Evolutionary conservation across 2,888 invertebrate species (phyloP), one percentile per base, ranked within the genome.

Genomic region (Cerastis leucographa): DNA sequence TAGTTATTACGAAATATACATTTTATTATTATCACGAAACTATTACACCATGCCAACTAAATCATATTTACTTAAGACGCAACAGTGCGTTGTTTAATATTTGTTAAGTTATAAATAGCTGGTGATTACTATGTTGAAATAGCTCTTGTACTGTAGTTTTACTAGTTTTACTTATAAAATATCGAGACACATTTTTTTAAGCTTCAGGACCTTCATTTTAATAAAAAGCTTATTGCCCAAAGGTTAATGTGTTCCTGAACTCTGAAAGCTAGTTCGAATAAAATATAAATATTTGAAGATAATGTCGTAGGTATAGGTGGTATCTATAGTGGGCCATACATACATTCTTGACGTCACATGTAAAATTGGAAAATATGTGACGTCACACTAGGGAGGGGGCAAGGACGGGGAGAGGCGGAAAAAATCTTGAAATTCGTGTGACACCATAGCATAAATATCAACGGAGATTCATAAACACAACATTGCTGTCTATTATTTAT

Each of bases 41-140:
- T 71, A 61, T 70, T 64, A 46, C 51, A 66, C 66, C 59, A 84
- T 71, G 65, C 81, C 73, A 76, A 74, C 73, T 80, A 72, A 56
- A 70, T 64, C 56, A 76, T 76, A 84, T 76, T 83, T 72, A 80
- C 51, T 42, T 72, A 78, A 69, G 29, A 62, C 69, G 64, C n/a
- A 76, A 74, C 69, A n/a, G 51, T 65, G 59, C 51, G 70, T 71
- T 73, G 70, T 76, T 69, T 73, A 68, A 61, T 75, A 80, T 73
- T 80, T 80, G 59, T 67, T 73, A 67, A 74, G 22, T 46, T 84
- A 73, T 70, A 71, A 68, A 78, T 84, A 67, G n/a, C 40, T 17
- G 42, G 35, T 49, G 40, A 76, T 54, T 65, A 56, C 29, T 40
- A 46, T 70, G 44, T n/a, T 35, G n/a, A 64, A 81, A 59, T 66